A percentile compares a stretch with the other conserved stretches of the same genome.
These are phyloP conservation scores for Acanthosepion lycidas DNA, from an alignment of 2,888 invertebrate species.

Conservation along the genomic window DNA sequence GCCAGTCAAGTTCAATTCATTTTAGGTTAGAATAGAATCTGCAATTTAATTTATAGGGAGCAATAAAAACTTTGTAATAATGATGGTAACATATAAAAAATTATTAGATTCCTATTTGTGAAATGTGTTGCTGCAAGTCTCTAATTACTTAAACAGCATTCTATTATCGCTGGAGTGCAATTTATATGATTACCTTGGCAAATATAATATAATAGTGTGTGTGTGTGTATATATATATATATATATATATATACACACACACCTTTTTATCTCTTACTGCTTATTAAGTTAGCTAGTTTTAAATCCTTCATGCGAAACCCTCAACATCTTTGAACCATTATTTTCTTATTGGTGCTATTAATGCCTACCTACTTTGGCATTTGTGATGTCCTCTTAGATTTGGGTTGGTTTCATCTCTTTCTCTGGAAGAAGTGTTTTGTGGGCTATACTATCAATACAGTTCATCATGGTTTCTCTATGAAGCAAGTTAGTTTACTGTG, in stretches of 20 bases:
- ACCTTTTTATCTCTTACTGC: no score
- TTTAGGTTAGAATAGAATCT: neutral
- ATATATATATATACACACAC: no score
- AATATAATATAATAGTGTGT: no score
- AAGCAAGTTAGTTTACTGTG: neutral
- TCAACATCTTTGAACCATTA: constrained; percentile 37
- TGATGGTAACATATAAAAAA: no score
- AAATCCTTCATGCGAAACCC: neutral
- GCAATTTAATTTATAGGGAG: neutral
- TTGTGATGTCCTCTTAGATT: constrained; percentile 33
- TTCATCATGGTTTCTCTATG: neutral
- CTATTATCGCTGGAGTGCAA: no score
- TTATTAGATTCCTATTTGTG: no score
- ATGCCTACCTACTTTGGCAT: constrained; percentile 24
- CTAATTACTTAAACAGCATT: no score
- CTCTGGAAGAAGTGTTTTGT: neutral
- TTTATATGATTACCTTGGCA: no score
- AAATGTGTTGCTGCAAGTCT: no score
- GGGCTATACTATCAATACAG: neutral
- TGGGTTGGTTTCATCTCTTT: neutral
- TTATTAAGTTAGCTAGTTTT: no score
- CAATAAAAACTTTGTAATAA: neutral
- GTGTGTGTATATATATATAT: no score
- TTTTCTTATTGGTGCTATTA: constrained; percentile 46
- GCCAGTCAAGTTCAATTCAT: neutral